A percentile compares a stretch with the other conserved stretches of the same genome.
Evolutionary conservation across 1,140 invertebrate species (phyloP).

Genomic region (Ruditapes philippinarum): DNA sequence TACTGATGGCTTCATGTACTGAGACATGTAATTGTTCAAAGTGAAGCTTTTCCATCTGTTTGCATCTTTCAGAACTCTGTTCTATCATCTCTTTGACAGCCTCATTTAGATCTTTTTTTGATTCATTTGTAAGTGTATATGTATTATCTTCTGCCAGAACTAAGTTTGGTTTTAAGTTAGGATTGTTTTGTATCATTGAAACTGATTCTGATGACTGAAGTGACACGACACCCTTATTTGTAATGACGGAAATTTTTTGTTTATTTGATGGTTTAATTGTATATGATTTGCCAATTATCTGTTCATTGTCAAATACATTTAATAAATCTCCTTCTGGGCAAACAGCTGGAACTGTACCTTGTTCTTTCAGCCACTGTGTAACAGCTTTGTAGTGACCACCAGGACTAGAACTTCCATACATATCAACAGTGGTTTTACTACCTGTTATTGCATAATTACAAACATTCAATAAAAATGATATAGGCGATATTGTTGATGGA

Average conservation of each 20-base stretch:
- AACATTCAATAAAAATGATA: background rate
- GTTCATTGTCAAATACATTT: background rate
- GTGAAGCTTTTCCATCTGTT: background rate
- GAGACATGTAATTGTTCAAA: background rate
- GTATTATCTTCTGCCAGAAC: background rate
- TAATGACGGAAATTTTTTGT: background rate
- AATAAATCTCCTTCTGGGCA: background rate
- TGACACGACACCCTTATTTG: background rate
- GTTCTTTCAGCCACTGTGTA: background rate
- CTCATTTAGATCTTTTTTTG: background rate
- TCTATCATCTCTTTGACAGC: background rate
- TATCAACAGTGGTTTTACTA: background rate
- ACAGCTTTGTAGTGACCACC: background rate
- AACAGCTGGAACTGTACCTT: background rate
- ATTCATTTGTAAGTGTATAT: background rate
- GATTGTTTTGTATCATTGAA: no score
- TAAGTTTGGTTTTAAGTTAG: background rate
- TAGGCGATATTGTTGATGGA: background rate
- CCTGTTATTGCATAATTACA: background rate
- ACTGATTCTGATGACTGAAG: background rate
- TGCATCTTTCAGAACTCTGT: background rate
- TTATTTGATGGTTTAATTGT: background rate
- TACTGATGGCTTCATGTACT: background rate
- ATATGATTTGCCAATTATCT: background rate
- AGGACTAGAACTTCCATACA: background rate